Evolutionary conservation across 1,140 invertebrate genomes (phyloP), one percentile per base, ranked within the genome.

Genomic region (Drosophila grimshawi): DNA sequence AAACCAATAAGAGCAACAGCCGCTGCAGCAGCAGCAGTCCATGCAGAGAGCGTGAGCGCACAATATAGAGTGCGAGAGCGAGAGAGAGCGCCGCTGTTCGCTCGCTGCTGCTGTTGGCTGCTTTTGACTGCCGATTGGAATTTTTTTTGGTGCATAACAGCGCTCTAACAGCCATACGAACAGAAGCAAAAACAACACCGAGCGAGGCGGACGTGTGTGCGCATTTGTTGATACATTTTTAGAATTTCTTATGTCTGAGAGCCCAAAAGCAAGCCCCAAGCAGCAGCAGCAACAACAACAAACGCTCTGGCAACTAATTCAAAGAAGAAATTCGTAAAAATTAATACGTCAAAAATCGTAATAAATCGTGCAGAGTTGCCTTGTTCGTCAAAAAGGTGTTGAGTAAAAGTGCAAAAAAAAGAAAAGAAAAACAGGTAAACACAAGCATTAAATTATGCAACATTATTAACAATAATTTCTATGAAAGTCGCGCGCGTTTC

Each of bases 1-100:
- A 82, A 59, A 65, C 80, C 81, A 83, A 83, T 83, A 83, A 71
- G 59, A 75, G 66, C 51, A 63, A 67, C 69, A 72, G 69, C 39
- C 45, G 62, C 29, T 19, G 29, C 64, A 53, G 11, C 39, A 48
- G 32, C 32, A 65, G 46, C 55, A 48, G 11, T 37, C 56, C 56
- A 56, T 10, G 7, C 56, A 61, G 39, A 66, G 46, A 60, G 60
- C 35, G 29, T n/a, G 3, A 49, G 48, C 33, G 35, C 5, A 6
- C 19, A 19, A 19, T 19, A 19, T 19, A 46, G 46, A 59, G 51
- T 30, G 48, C 63, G 43, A 48, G 53, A 30, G 43, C 2, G 57
- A 55, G 33, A 43, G 67, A n/a, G 62, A 27, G 59, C 43, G 52
- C n/a, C 45, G 19, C 59, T 61, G 61, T 5, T 46, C 29, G 55